These are phyloP conservation scores for Fragum fragum DNA, from an alignment of 2,888 invertebrate species.

Conservation along the genomic window DNA sequence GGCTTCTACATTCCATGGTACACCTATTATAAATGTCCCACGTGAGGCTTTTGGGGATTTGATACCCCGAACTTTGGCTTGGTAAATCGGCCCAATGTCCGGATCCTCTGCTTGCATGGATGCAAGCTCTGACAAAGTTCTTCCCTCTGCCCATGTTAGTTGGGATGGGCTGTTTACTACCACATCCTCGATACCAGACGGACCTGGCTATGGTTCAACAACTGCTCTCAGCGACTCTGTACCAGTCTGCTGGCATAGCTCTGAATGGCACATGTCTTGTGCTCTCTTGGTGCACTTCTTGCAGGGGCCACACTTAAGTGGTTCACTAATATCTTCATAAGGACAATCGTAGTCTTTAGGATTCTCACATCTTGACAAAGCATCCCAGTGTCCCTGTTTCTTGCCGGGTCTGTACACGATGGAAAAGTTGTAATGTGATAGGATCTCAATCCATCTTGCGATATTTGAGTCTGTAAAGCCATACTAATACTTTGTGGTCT, in stretches of 20 bases:
- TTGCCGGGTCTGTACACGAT: slow-evolving; percentile 36
- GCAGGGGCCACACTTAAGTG: slow-evolving; percentile 31
- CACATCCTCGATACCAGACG: background rate
- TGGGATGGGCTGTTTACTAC: background rate
- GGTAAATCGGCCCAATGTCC: background rate
- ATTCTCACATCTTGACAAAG: slow-evolving; percentile 35
- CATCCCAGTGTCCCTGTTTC: slow-evolving; percentile 34
- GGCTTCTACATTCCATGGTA: slow-evolving; percentile 41
- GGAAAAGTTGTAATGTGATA: slow-evolving; percentile 30
- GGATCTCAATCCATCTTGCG: slow-evolving; percentile 38
- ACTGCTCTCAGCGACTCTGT: background rate
- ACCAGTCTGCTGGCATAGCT: background rate
- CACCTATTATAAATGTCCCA: slow-evolving; percentile 93
- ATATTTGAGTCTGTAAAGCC: slow-evolving; percentile 34
- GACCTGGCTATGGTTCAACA: background rate
- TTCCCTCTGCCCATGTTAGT: background rate
- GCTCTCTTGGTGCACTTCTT: slow-evolving; percentile 34
- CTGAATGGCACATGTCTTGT: slow-evolving; percentile 36
- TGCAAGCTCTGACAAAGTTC: background rate
- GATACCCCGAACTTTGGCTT: background rate
- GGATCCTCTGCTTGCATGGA: background rate
- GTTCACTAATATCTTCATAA: slow-evolving; percentile 24
- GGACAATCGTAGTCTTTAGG: slow-evolving; percentile 31
- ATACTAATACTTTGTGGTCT: slow-evolving; percentile 32
- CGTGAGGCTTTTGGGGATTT: slow-evolving; percentile 26